Percentiles rank a stretch among this genome's conserved stretches.
phyloP scores from a whole-genome alignment of 2,797 vertebrate genomes.

The Pelodytes ibericus region DNA sequence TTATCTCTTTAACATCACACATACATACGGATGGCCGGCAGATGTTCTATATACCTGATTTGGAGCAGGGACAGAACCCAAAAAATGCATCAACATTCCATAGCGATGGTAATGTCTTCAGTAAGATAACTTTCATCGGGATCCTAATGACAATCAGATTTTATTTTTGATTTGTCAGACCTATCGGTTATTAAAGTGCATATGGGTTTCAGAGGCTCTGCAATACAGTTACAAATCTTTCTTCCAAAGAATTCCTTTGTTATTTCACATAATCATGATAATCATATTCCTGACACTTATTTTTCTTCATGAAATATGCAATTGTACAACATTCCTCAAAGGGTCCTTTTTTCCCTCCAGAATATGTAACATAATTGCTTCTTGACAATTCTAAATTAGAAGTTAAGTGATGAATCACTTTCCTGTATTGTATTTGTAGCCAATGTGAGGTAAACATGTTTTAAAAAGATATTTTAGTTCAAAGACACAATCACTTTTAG shows the following conservation, averaged over 20 bases:
- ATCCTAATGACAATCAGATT: slow-evolving; percentile 3
- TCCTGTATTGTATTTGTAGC: too few relatives aligned
- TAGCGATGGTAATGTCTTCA: background rate
- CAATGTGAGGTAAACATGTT: too few relatives aligned
- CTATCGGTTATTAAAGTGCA: background rate
- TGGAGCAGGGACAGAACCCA: background rate
- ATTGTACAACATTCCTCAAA: too few relatives aligned
- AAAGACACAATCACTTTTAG: too few relatives aligned
- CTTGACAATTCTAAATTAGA: too few relatives aligned
- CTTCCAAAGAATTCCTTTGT: background rate
- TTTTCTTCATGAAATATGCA: too few relatives aligned
- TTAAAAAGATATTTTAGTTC: too few relatives aligned
- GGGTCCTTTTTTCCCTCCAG: too few relatives aligned
- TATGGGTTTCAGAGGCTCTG: background rate
- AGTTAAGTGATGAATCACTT: too few relatives aligned
- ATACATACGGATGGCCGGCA: background rate
- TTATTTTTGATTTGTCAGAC: background rate
- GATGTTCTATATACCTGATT: slow-evolving; percentile 5
- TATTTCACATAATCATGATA: background rate
- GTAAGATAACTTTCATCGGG: background rate
- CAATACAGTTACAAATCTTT: background rate
- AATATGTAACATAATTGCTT: too few relatives aligned
- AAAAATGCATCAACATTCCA: background rate
- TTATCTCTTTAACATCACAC: slow-evolving; percentile 7
- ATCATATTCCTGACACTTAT: too few relatives aligned